Base-by-base conservation (phyloP, 1,140 invertebrate species). In the Drosophila pruinosa region DNA sequence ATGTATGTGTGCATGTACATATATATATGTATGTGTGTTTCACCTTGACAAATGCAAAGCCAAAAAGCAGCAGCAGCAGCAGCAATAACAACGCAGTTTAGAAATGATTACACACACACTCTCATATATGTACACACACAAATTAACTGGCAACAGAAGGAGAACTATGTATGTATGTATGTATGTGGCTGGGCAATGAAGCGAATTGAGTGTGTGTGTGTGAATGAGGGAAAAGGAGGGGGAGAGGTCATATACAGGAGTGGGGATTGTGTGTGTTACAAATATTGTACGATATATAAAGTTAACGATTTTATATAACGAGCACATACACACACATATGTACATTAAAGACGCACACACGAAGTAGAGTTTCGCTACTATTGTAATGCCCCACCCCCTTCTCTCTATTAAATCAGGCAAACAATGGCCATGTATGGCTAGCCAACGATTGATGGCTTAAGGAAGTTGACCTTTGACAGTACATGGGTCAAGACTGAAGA, bases 291-390 rank as follows among this genome's bases (percentile, higher is more conserved):
- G 28, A 67, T 75, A 82, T 48, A 82, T 56, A 78, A 57, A 62
- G 52, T 36, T 77, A 78, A 85, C 57, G 64, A 64, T 73, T 86
- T 80, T 77, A 80, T 85, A 74, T 77, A 85, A 85, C 62, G 57
- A 72, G 57, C 41, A 43, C 7, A 28, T n/a, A 69, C 12, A 57
- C 22, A 41, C 47, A 67, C 17, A 62, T 21, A 31, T 7, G 17
- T 19, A 31, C 10, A n/a, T n/a, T n/a, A n/a, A n/a, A n/a, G n/a
- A n/a, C 26, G 48, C 22, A 52, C 38, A 53, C 24, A 53, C 47
- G 53, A 36, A 63, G 52, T 57, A 53, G 15, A 34, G 57, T 68
- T 76, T 17, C 19, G 22, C 5, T 79, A 79, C 76, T 80, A 72
- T 79, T 78, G 64, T 65, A 78, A 81, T 73, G 50, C 69, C 57